These are phyloP conservation scores for Rhopalosiphum padi DNA, from an alignment of 1,140 invertebrate genomes.

Conservation along the genomic window DNA sequence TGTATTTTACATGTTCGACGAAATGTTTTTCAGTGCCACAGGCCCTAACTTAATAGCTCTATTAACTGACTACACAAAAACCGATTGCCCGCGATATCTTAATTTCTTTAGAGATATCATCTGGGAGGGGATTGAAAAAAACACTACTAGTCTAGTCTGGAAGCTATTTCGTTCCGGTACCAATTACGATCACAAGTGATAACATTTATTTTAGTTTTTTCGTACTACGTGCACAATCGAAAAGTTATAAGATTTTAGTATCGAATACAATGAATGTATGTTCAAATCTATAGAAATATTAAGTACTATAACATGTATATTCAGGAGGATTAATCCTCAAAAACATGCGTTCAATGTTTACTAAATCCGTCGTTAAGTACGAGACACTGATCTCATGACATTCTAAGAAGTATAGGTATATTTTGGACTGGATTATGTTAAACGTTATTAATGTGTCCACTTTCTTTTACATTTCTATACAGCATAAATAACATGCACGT, in stretches of 20 bases:
- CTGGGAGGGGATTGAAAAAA: neutral
- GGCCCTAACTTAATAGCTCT: conserved; percentile 9
- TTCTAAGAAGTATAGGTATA: neutral
- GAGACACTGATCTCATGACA: conserved; percentile 39
- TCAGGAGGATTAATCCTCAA: neutral
- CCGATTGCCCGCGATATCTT: neutral
- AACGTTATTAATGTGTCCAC: neutral
- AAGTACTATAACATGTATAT: neutral
- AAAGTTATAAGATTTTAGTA: neutral
- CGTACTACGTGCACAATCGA: neutral
- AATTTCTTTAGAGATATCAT: conserved; percentile 2
- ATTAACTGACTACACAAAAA: conserved; percentile 22
- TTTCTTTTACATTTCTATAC: neutral
- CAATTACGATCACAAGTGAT: neutral
- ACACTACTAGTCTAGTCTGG: conserved; percentile 43
- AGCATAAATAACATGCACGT: neutral
- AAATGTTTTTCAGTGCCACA: neutral
- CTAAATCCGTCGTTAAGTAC: neutral
- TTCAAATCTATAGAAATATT: neutral
- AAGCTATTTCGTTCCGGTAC: conserved; percentile 31
- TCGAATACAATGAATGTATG: neutral
- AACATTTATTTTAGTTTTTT: neutral
- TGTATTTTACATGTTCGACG: neutral
- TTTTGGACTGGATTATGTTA: conserved; percentile 24
- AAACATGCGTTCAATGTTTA: conserved; percentile 4